Evolutionary conservation across 92 coral and sea anemone genomes (phyloP), one percentile per base, ranked within the genome.

Genomic region (Epizoanthus ramosus): DNA sequence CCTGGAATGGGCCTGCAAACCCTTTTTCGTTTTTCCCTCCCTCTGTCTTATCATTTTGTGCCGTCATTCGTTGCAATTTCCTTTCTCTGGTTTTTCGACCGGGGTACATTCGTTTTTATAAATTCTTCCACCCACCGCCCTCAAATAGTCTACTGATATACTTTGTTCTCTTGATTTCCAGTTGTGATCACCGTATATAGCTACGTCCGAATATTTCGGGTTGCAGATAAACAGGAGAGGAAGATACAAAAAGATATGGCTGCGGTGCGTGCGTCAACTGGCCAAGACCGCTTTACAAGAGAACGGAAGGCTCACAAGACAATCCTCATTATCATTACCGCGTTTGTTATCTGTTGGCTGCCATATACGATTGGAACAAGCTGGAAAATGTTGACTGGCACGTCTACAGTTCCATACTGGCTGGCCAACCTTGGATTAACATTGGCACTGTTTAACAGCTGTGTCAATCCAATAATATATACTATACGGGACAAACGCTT

Each of bases 361-460:
- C 91, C 91, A 0, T 88, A 88, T 50, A 79, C 87, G 4, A 47
- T 88, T 76, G 91, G 88, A 45, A 88, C 91, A 16, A 43, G 70
- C 15, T 83, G 88, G 84, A 88, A 88, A 63, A 33, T 88, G 41
- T 45, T 84, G 1, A 84, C 91, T 10, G 91, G 85, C 15, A n/a
- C 47, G 7, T 56, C 45, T 17, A 54, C 75, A 79, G 67, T 18
- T 28, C 81, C 90, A 18, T 88, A 77, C 74, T 88, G 91, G 91
- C 57, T 88, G 9, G 84, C 91, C 18, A 63, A 88, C 58, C 81
- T 88, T 71, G 91, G 91, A 41, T 63, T 88, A 58, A 88, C 91
- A 53, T 72, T 88, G 39, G 91, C 91, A 33, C 65, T 88, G 6
- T 76, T 83, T 5, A 88, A 88, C 71, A 88, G 91, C n/a, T 88